Base-by-base conservation (phyloP, 30 jellyfish, hydroid and myxozoan species). In the Clytia hemisphaerica region DNA sequence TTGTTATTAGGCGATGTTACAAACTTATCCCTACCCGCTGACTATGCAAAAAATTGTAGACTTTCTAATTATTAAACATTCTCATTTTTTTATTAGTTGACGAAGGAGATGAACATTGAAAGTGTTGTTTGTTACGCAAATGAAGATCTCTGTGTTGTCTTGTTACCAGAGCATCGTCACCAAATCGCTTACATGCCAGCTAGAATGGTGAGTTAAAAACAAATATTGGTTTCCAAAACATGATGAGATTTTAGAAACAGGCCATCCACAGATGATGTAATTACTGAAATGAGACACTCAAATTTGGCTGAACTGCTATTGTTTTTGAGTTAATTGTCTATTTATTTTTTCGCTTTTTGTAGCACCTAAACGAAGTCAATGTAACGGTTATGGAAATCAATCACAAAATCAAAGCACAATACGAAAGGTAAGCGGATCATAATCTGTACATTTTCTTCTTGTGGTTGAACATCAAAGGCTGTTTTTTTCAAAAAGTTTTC, bases 311-410 rank as follows among this genome's bases (percentile, higher is more conserved):
- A n/a, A n/a, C n/a, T n/a, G n/a, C n/a, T n/a, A n/a, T n/a, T n/a
- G n/a, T n/a, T n/a, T n/a, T n/a, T n/a, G n/a, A n/a, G n/a, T n/a
- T n/a, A n/a, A n/a, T n/a, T n/a, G n/a, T n/a, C n/a, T n/a, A n/a
- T n/a, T n/a, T n/a, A n/a, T 12, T 38, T 5, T 72, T 35, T 76
- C 2, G 22, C 40, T 27, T 28, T 51, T 31, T 33, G 5, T 57
- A 85, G 95, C 92, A 85, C 55, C 44, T 85, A 61, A 85, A 85
- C 50, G 93, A 77, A 34, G 50, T 72, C 34, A 76, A 80, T 5
- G 86, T 71, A 40, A 85, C 48, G 47, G 21, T 33, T 28, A 61
- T 45, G 33, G 42, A 84, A 33, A 60, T 72, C 63, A 89, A 89
- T 55, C 95, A 85, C 37, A 76, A 77, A 58, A 31, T 76, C 27